A percentile compares a stretch with the other conserved stretches of the same genome.
These are phyloP conservation scores for Pammene fasciana DNA, from an alignment of 2,888 invertebrate species.

Conservation along the genomic window DNA sequence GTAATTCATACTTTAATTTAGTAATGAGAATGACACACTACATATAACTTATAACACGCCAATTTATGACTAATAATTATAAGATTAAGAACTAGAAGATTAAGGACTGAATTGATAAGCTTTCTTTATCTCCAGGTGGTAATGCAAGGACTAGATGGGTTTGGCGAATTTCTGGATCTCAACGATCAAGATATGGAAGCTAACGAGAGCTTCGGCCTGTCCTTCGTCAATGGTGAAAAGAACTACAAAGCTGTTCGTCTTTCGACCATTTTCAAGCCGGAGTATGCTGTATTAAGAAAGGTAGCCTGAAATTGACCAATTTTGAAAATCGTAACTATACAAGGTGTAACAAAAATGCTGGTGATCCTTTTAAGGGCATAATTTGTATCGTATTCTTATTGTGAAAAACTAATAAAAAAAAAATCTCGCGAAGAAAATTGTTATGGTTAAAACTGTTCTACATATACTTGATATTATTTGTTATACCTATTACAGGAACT, in stretches of 20 bases:
- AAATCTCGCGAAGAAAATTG: too few relatives aligned
- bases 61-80: too few relatives aligned
- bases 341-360: too few relatives aligned
- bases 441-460: neutral
- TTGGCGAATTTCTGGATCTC: constrained; percentile 28
- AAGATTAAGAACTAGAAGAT: too few relatives aligned
- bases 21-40: too few relatives aligned
- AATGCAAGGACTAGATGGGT: constrained; percentile 19
- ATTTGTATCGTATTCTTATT: too few relatives aligned
- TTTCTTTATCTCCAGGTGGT: constrained; percentile 20
- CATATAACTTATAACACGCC: too few relatives aligned
- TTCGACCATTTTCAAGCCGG: constrained; percentile 52
- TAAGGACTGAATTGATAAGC: constrained; percentile 50
- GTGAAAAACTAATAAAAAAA: too few relatives aligned
- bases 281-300: constrained; percentile 50
- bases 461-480: too few relatives aligned
- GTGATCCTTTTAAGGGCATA: too few relatives aligned
- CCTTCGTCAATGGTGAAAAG: constrained; percentile 10
- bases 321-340: too few relatives aligned
- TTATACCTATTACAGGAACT: constrained; percentile 64
- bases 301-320: constrained; percentile 47
- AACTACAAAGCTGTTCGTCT: constrained; percentile 35
- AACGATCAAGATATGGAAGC: constrained; percentile 26
- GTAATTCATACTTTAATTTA: too few relatives aligned
- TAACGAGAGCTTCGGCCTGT: constrained; percentile 34